A percentile compares a stretch with the other conserved stretches of the same genome.
Evolutionary conservation across 2,797 vertebrate species (phyloP).

Genomic region (Eurystomus glaucurus): DNA sequence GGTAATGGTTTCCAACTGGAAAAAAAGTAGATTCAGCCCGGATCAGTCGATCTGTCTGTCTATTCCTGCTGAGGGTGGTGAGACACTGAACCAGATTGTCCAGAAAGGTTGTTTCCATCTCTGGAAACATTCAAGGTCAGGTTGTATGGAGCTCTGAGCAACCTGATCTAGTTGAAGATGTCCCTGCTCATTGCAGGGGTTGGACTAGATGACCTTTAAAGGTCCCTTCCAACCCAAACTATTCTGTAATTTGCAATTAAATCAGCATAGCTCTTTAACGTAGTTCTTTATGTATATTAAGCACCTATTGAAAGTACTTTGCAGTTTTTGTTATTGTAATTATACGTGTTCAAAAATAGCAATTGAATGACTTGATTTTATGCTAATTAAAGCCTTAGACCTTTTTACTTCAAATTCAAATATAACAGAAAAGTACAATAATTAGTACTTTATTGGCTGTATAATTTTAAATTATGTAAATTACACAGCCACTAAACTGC

Average conservation of each 20-base stretch:
- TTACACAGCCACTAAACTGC: conserved; percentile 19
- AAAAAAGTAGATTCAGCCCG: not conserved
- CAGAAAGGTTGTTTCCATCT: not conserved
- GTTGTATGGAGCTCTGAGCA: not conserved
- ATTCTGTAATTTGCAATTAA: not conserved
- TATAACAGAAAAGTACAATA: conserved; percentile 40
- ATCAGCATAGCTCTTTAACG: not conserved
- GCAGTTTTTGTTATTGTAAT: conserved; percentile 44
- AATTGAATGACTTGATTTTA: conserved; percentile 9
- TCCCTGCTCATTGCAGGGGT: not conserved
- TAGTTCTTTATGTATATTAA: not conserved
- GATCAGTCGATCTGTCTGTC: too few species aligned
- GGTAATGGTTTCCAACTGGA: not conserved
- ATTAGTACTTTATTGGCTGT: conserved; percentile 40
- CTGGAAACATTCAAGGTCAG: not conserved
- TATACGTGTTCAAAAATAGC: conserved; percentile 34
- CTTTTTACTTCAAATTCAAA: conserved; percentile 49
- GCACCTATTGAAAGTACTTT: not conserved
- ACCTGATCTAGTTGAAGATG: not conserved
- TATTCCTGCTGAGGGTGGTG: not conserved
- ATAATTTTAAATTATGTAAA: conserved; percentile 66
- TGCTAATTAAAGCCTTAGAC: conserved; percentile 32
- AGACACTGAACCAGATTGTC: not conserved
- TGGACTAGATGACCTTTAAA: not conserved
- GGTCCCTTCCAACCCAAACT: not conserved